Evolutionary conservation across 2,888 invertebrate genomes (phyloP).

Genomic region (Tenthredo distinguenda): DNA sequence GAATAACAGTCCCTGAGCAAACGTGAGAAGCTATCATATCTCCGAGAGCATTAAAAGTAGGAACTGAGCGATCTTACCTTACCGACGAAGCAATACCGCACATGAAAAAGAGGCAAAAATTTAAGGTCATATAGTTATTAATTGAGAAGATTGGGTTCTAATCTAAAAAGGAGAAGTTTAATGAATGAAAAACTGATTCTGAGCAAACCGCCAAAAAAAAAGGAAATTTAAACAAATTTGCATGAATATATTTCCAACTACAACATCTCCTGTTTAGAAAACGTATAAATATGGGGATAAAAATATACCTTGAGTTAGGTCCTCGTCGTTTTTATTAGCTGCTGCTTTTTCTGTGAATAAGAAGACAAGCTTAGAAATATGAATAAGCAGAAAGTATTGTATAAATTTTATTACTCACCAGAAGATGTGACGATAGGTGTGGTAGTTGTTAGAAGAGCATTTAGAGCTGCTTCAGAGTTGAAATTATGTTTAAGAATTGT

Average conservation of each 20-base stretch:
- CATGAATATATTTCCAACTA: neutral
- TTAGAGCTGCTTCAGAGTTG: slow-evolving; percentile 86
- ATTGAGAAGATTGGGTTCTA: neutral
- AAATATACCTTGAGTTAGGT: slow-evolving; percentile 67
- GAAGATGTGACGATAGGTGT: slow-evolving; percentile 70
- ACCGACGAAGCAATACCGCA: slow-evolving; percentile 68
- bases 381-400: slow-evolving; percentile 53
- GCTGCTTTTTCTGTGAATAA: slow-evolving; percentile 59
- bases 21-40: slow-evolving; percentile 27
- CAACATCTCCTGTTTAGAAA: neutral
- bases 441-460: slow-evolving; percentile 84
- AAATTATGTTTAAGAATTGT: slow-evolving; percentile 87
- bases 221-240: neutral
- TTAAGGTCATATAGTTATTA: slow-evolving; percentile 35
- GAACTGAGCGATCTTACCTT: slow-evolving; percentile 75
- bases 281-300: slow-evolving; percentile 19
- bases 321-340: slow-evolving; percentile 58
- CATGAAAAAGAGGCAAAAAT: slow-evolving; percentile 69
- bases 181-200: neutral
- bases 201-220: neutral
- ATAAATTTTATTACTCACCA: slow-evolving; percentile 58
- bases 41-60: slow-evolving; percentile 50
- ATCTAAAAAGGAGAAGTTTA: neutral
- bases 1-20: slow-evolving; percentile 9
- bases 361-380: neutral